These are phyloP conservation scores for Forbesichthys agassizii DNA, from an alignment of 2,113 vertebrate genomes.

Conservation along the genomic window DNA sequence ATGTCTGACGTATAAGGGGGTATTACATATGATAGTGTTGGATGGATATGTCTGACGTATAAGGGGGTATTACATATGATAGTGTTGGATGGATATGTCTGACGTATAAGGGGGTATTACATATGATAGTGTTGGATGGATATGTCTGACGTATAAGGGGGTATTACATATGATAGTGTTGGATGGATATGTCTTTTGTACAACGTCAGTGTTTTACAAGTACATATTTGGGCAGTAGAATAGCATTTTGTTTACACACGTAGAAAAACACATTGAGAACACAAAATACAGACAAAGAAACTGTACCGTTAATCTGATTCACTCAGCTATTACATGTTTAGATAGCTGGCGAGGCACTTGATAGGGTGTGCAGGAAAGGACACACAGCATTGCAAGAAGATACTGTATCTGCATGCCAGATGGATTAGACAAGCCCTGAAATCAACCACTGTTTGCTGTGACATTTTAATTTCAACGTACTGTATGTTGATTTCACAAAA, in stretches of 20 bases:
- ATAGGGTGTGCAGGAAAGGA: conserved; percentile 4
- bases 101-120: neutral
- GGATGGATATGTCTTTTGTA: too few relatives aligned
- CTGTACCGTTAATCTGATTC: conserved; percentile 23
- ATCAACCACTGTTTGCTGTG: conserved; percentile 4
- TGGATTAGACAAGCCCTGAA: conserved; percentile 17
- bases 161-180: too few relatives aligned
- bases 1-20: too few relatives aligned
- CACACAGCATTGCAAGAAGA: neutral
- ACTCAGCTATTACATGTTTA: conserved; percentile 28
- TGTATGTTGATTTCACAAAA: conserved; percentile 1
- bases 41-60: neutral
- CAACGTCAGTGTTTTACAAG: neutral
- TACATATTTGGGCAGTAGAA: neutral
- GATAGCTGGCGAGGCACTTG: conserved; percentile 26
- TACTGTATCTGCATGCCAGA: conserved; percentile 24
- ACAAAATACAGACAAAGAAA: conserved; percentile 7
- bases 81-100: neutral
- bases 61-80: too few relatives aligned
- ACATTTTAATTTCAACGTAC: conserved; percentile 4
- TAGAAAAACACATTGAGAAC: conserved; percentile 1
- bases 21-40: too few relatives aligned
- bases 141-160: conserved; percentile 1
- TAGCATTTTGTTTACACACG: conserved; percentile 3
- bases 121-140: neutral